Evolutionary conservation across 2,113 vertebrate genomes (phyloP).

Genomic region (Nycticryphes semicollaris): DNA sequence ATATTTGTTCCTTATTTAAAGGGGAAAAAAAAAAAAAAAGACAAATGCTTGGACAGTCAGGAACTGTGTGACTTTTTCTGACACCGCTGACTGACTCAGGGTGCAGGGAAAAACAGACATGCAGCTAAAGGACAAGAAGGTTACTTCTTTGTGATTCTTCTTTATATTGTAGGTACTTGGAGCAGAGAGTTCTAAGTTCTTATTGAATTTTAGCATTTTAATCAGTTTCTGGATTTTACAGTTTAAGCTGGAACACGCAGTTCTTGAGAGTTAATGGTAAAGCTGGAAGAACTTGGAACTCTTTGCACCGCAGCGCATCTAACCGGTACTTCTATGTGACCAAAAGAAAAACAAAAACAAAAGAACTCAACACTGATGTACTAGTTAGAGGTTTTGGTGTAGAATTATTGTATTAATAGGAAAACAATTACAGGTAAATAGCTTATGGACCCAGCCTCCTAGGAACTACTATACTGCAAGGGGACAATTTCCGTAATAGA

Average conservation of each 20-base stretch:
- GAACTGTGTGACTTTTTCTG: slow-evolving; percentile 69
- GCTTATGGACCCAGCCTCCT: slow-evolving; percentile 56
- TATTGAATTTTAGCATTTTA: not conserved
- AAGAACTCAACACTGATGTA: slow-evolving; percentile 10
- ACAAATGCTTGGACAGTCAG: slow-evolving; percentile 68
- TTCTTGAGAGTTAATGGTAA: slow-evolving; percentile 44
- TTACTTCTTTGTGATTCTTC: slow-evolving; percentile 50
- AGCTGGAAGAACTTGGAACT: slow-evolving; percentile 69
- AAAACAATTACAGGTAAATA: slow-evolving; percentile 61
- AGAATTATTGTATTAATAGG: slow-evolving; percentile 44
- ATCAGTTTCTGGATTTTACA: slow-evolving; percentile 52
- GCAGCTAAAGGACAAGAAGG: slow-evolving; percentile 55
- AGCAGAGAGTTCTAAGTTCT: slow-evolving; percentile 53
- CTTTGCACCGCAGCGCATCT: slow-evolving; percentile 58
- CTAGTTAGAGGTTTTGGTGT: slow-evolving; percentile 42
- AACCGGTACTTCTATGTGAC: slow-evolving; percentile 66
- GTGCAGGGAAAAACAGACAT: slow-evolving; percentile 60
- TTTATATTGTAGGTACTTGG: slow-evolving; percentile 37
- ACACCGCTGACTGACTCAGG: slow-evolving; percentile 65
- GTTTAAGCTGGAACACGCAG: slow-evolving; percentile 7
- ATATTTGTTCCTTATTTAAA: slow-evolving; percentile 79
- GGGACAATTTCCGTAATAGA: slow-evolving; percentile 6
- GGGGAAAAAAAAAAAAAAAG: slow-evolving; percentile 41
- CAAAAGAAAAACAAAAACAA: slow-evolving; percentile 59
- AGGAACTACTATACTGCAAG: slow-evolving; percentile 55